phyloP scores from a whole-genome alignment of 2,888 invertebrate species.

The Philaethria dido region DNA sequence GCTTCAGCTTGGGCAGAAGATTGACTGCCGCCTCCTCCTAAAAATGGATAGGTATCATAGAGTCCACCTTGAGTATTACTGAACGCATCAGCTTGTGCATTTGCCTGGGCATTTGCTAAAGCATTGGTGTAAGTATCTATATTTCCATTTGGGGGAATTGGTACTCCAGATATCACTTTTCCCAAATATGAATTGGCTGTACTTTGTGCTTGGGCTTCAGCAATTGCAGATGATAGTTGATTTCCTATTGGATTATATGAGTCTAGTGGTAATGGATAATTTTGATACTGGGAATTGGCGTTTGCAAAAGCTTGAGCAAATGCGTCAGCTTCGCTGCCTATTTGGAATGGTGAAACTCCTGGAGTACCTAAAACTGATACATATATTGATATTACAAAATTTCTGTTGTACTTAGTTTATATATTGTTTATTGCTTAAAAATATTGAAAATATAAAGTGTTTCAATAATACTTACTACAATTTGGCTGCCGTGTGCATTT shows the following conservation, averaged over 20 bases:
- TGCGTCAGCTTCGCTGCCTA: slow-evolving; percentile 7
- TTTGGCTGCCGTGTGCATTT: slow-evolving; percentile 46
- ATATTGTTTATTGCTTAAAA: too few species aligned
- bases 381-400: background rate
- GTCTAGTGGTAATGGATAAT: slow-evolving; percentile 15
- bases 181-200: background rate
- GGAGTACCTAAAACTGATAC: slow-evolving; percentile 6
- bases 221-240: slow-evolving; percentile 22
- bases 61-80: slow-evolving; percentile 11
- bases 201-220: slow-evolving; percentile 21
- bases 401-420: background rate
- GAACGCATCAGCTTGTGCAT: slow-evolving; percentile 22
- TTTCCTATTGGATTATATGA: slow-evolving; percentile 8
- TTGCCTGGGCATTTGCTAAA: slow-evolving; percentile 2
- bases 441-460: background rate
- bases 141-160: background rate
- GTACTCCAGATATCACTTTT: slow-evolving; percentile 5
- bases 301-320: slow-evolving; percentile 25
- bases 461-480: slow-evolving; percentile 43
- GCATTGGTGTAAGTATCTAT: background rate
- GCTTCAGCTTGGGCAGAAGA: slow-evolving; percentile 21
- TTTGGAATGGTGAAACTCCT: background rate
- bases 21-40: slow-evolving; percentile 10
- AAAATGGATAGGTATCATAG: background rate
- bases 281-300: slow-evolving; percentile 19